phyloP scores from a whole-genome alignment of 2,113 vertebrate genomes.

The Acanthisitta chloris region DNA sequence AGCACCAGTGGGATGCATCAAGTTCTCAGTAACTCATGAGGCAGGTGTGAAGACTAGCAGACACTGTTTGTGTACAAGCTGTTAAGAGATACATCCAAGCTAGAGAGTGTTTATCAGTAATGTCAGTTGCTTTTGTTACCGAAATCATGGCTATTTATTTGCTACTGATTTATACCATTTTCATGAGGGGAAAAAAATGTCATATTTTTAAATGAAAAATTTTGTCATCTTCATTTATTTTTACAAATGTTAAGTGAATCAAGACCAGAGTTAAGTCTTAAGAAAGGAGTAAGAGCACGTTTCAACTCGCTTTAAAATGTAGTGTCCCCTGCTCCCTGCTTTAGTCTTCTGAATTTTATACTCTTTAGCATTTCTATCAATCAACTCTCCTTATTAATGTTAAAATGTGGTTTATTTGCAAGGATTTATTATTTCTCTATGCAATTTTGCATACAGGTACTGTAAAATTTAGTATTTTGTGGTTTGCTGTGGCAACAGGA shows the following conservation, averaged over 20 bases:
- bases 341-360: not conserved
- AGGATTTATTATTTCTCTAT: conserved; percentile 43
- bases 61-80: conserved; percentile 12
- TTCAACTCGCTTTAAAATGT: not conserved
- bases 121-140: conserved; percentile 18
- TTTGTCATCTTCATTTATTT: conserved; percentile 40
- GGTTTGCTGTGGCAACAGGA: not conserved
- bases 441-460: conserved; percentile 29
- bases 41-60: conserved; percentile 18
- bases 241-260: conserved; percentile 28
- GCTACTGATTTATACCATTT: not conserved
- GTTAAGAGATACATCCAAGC: not conserved
- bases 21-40: not conserved
- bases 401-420: conserved; percentile 5
- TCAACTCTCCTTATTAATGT: not conserved
- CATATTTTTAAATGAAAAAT: conserved; percentile 8
- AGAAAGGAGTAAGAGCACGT: not conserved
- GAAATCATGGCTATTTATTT: conserved; percentile 16
- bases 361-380: not conserved
- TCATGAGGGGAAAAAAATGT: not conserved
- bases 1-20: not conserved
- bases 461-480: not conserved
- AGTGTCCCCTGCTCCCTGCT: not conserved
- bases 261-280: not conserved
- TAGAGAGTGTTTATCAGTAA: not conserved